Base-by-base conservation (phyloP, 2,888 invertebrate genomes). In the Arge pagana region DNA sequence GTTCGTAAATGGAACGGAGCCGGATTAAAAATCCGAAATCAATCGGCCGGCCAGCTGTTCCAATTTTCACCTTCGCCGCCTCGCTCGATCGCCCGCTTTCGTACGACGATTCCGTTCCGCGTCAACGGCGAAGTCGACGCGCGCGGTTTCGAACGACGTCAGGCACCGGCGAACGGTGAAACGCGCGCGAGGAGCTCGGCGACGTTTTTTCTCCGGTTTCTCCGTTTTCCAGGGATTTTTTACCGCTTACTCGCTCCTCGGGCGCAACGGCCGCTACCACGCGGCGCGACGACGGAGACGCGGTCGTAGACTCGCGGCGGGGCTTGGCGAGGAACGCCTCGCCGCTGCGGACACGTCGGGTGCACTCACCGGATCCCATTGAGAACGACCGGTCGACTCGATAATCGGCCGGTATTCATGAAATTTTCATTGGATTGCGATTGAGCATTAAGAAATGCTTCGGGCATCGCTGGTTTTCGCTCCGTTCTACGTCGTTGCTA, bases 391-490 rank as follows among this genome's bases (percentile, higher is more conserved):
- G 75, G 60, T 76, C 76, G 76, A 76, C 74, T 75, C 68, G 72
- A 76, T 76, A 76, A 76, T 76, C 76, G 76, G 68, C 67, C 66
- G 68, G 69, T 70, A 71, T 71, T 72, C 73, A 72, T 76, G 71
- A 67, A 72, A 68, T 74, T 76, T 75, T 76, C 76, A 76, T 76
- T 76, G 76, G 76, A 76, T 76, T 74, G 74, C 76, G 74, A 76
- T 76, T 74, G 74, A 74, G 74, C 75, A 74, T 74, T 74, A 74
- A 74, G 69, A 66, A 72, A 66, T 45, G 45, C 10, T 45, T 45
- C 45, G 45, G 45, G 45, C 45, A 45, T 45, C 45, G 35, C 8
- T 45, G 45, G 33, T 7, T 40, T 31, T 31, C n/a, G n/a, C n/a
- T n/a, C n/a, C n/a, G n/a, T n/a, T 31, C 31, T 41, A 23, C 10